phyloP scores from a whole-genome alignment of 2,888 invertebrate species.

The Campopleginae sp. region DNA sequence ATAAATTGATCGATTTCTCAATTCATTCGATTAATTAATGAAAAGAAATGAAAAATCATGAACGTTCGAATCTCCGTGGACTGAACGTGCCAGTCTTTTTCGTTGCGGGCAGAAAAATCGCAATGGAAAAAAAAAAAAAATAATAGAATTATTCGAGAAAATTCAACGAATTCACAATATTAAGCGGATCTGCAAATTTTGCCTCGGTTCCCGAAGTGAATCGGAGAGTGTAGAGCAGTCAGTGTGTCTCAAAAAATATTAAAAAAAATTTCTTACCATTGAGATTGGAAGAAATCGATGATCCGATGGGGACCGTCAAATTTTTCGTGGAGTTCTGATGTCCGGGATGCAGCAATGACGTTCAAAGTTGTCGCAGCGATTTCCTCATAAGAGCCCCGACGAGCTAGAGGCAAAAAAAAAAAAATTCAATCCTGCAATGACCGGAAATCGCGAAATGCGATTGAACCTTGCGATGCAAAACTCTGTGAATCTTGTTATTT shows the following conservation, averaged over 20 bases:
- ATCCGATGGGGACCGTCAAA: not conserved
- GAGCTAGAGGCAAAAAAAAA: not conserved
- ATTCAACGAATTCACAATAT: too few species aligned
- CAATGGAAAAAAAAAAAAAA: not conserved
- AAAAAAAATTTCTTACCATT: not conserved
- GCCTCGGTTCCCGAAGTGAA: too few species aligned
- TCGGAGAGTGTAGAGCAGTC: too few species aligned
- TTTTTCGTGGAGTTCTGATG: not conserved
- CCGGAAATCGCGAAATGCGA: not conserved
- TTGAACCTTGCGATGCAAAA: conserved; percentile 11
- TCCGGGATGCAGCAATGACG: not conserved
- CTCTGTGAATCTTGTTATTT: conserved; percentile 32
- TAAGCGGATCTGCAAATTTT: too few species aligned
- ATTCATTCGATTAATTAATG: not conserved
- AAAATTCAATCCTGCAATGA: not conserved
- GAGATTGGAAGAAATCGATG: not conserved
- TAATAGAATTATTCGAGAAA: too few species aligned
- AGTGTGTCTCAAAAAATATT: not conserved
- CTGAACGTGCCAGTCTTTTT: not conserved
- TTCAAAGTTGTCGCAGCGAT: not conserved
- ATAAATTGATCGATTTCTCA: conserved; percentile 4
- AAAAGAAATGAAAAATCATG: not conserved
- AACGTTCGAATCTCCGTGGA: not conserved
- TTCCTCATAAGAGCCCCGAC: not conserved
- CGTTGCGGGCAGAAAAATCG: not conserved